Evolutionary conservation across 2,113 vertebrate species (phyloP).

Genomic region (Glareola pratincola): DNA sequence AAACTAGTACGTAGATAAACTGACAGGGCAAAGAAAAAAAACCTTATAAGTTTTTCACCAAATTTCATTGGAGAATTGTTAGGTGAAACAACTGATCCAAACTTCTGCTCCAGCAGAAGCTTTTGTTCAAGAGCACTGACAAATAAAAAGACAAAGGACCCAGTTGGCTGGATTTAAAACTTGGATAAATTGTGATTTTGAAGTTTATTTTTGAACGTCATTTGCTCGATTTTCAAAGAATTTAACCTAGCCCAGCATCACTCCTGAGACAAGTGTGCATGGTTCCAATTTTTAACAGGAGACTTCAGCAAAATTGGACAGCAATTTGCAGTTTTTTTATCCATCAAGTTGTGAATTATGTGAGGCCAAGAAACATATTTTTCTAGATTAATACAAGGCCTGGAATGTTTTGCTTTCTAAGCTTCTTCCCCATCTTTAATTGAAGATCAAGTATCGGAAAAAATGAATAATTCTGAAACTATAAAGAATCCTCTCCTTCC

Average conservation of each 20-base stretch:
- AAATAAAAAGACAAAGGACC: neutral
- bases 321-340: neutral
- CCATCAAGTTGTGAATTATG: neutral
- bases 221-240: neutral
- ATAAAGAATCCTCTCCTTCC: neutral
- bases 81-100: neutral
- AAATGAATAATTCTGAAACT: neutral
- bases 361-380: conserved; percentile 35
- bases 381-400: conserved; percentile 4
- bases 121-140: neutral
- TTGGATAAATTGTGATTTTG: neutral
- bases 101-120: neutral
- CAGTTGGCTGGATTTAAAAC: neutral
- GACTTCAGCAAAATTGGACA: neutral
- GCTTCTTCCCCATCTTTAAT: neutral
- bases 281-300: neutral
- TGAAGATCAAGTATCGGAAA: neutral
- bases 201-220: neutral
- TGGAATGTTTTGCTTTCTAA: conserved; percentile 44
- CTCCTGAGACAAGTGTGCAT: neutral
- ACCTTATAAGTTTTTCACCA: neutral
- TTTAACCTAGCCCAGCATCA: neutral
- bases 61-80: neutral
- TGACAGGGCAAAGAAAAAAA: neutral
- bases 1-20: neutral